Percentiles rank a stretch among this genome's conserved stretches.
phyloP scores from a whole-genome alignment of 1,140 invertebrate genomes.

The Goniozus legneri region DNA sequence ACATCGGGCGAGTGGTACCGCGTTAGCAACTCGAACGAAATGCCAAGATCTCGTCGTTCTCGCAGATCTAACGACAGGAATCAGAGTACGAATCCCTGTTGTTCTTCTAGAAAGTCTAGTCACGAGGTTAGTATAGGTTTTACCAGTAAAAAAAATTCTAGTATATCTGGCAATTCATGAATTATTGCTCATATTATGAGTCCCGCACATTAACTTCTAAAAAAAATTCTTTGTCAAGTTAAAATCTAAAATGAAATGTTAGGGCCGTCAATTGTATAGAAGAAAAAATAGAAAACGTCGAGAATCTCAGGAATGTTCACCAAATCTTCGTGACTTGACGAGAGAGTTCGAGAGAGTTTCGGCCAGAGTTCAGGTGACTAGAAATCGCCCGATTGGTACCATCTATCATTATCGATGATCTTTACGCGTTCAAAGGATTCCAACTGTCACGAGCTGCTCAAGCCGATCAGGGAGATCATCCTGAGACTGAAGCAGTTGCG shows the following conservation, averaged over 20 bases:
- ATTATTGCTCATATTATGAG: no score
- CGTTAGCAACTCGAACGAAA: no score
- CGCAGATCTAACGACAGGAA: neutral
- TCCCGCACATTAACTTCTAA: slow-evolving; percentile 6
- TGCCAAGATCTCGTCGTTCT: neutral
- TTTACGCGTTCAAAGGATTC: no score
- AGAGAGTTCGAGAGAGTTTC: neutral
- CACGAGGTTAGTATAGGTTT: neutral
- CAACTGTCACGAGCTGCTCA: slow-evolving; percentile 3
- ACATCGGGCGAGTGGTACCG: no score
- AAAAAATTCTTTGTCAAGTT: neutral
- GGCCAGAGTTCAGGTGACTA: neutral
- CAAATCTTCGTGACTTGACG: slow-evolving; percentile 2
- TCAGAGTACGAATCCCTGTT: neutral
- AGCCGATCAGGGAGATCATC: slow-evolving; percentile 9
- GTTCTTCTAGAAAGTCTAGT: neutral
- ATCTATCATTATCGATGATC: no score
- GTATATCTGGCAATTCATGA: no score
- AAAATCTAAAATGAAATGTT: no score
- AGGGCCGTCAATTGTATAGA: slow-evolving; percentile 1
- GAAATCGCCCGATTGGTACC: neutral
- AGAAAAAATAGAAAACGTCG: neutral
- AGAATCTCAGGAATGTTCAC: neutral
- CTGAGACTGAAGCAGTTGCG: slow-evolving; percentile 9
- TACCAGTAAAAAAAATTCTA: slow-evolving; percentile 1